Evolutionary conservation across 1,140 invertebrate species (phyloP).

Genomic region (Ostrea denselamellosa): DNA sequence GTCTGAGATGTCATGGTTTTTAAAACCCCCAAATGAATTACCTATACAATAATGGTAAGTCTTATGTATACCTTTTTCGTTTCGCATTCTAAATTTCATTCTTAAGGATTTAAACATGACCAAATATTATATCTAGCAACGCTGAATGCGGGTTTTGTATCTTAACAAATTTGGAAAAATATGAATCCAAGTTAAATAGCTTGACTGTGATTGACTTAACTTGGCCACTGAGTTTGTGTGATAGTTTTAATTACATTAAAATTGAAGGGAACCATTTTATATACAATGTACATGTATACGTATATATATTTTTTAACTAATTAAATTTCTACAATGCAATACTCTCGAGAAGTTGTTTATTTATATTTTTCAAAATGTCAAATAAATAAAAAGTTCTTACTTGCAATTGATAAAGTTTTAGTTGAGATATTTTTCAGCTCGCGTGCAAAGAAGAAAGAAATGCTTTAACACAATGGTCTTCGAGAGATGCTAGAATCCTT

Average conservation of each 20-base stretch:
- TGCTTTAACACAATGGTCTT: no score
- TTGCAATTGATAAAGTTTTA: background rate
- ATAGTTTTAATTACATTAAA: no score
- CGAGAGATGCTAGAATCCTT: background rate
- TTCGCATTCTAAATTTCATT: background rate
- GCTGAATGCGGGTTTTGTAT: background rate
- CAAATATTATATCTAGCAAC: background rate
- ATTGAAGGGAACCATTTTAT: no score
- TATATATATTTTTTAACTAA: no score
- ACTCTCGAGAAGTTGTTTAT: no score
- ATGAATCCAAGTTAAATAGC: no score
- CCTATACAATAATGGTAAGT: background rate
- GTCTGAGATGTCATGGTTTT: background rate
- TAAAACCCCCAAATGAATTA: background rate
- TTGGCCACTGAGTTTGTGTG: no score
- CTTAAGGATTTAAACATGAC: background rate
- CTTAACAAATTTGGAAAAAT: background rate
- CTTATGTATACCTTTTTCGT: background rate
- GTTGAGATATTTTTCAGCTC: background rate
- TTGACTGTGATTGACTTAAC: no score
- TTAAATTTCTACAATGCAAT: no score
- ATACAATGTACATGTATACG: no score
- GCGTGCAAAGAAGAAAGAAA: background rate
- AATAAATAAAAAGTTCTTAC: background rate
- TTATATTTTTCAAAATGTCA: no score